These are phyloP conservation scores for Plecotus auritus DNA, from an alignment of 2,113 vertebrate species.

Conservation along the genomic window DNA sequence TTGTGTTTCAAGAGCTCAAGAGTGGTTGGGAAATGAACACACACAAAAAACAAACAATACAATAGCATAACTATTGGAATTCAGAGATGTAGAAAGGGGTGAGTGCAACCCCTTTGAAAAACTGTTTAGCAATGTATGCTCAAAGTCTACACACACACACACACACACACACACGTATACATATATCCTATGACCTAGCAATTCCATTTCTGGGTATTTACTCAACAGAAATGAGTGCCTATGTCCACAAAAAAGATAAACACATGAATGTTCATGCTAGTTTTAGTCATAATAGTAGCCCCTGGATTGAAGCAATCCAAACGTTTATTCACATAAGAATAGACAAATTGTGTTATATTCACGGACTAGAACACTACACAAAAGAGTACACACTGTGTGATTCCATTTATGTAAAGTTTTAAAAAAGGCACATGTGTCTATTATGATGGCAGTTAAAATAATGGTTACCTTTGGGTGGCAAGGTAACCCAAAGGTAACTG, in stretches of 20 bases:
- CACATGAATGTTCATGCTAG: background rate
- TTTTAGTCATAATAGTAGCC: background rate
- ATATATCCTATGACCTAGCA: background rate
- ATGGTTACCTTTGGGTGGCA: background rate
- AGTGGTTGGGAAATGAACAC: background rate
- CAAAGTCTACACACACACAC: too few relatives aligned
- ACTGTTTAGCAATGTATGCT: background rate
- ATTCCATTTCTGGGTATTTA: background rate
- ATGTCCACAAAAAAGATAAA: background rate
- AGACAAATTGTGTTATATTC: background rate
- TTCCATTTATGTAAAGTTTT: background rate
- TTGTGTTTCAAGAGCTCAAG: background rate
- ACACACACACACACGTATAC: too few relatives aligned
- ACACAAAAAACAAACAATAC: background rate
- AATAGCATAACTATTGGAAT: background rate
- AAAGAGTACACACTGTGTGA: background rate
- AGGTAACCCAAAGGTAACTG: too few relatives aligned
- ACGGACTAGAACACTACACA: background rate
- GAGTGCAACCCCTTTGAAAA: background rate
- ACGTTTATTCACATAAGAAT: background rate
- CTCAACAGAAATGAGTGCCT: background rate
- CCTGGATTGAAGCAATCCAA: background rate
- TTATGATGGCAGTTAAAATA: background rate
- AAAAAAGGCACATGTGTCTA: background rate
- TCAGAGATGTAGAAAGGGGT: background rate